Evolutionary conservation across 2,888 invertebrate genomes (phyloP).

Genomic region (Hesperia comma): DNA sequence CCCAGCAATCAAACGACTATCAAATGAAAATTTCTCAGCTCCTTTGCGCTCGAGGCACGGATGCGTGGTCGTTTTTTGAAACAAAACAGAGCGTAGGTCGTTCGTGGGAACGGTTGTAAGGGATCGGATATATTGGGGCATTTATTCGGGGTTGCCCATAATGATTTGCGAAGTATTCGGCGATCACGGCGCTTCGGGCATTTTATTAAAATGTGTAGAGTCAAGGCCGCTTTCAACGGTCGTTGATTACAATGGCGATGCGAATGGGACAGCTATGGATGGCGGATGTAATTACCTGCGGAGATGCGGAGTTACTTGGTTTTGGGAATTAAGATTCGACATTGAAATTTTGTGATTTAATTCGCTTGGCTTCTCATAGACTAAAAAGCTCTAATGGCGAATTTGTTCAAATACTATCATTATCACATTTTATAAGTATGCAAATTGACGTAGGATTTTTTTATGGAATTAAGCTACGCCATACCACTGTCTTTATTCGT

Average conservation of each 20-base stretch:
- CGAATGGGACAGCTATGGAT: slow-evolving; percentile 60
- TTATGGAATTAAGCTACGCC: too few species aligned
- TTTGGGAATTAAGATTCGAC: slow-evolving; percentile 35
- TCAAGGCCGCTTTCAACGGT: slow-evolving; percentile 50
- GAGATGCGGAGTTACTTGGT: slow-evolving; percentile 40
- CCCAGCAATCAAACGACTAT: slow-evolving; percentile 72
- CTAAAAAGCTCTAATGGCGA: slow-evolving; percentile 15
- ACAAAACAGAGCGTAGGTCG: slow-evolving; percentile 61
- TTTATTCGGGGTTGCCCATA: slow-evolving; percentile 63
- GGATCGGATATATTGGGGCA: slow-evolving; percentile 55
- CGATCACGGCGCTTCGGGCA: slow-evolving; percentile 49
- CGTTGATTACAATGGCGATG: slow-evolving; percentile 57
- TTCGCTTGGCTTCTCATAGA: not conserved
- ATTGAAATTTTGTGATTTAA: slow-evolving; percentile 48
- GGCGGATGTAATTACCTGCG: slow-evolving; percentile 65
- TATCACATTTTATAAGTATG: not conserved
- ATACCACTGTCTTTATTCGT: too few species aligned
- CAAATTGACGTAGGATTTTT: too few species aligned
- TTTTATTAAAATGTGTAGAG: slow-evolving; percentile 41
- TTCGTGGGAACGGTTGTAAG: slow-evolving; percentile 73
- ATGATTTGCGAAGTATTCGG: slow-evolving; percentile 62
- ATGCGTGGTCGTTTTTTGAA: slow-evolving; percentile 55
- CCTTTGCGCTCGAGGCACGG: slow-evolving; percentile 74
- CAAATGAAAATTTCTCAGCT: slow-evolving; percentile 53
- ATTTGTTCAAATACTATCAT: not conserved